Percentiles rank a stretch among this genome's conserved stretches.
Conservation (phyloP, 2,113 vertebrate species). For the Cyprinodon variegatus region DNA sequence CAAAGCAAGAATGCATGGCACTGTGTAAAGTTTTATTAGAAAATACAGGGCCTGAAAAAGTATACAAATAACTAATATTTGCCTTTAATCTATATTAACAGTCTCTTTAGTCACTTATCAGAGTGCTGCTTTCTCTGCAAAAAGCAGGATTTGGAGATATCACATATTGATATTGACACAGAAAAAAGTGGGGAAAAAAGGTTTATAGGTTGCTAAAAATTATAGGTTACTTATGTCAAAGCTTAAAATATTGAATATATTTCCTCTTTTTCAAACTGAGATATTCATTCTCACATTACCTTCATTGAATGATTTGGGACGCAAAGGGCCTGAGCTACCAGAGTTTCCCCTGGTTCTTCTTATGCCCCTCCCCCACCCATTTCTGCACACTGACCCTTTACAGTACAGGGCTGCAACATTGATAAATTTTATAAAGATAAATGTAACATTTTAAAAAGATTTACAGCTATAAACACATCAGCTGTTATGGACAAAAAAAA, state of each 20-base stretch:
- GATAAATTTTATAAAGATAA: too few species aligned
- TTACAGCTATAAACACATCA: too few species aligned
- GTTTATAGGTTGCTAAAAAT: not conserved
- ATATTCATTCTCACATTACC: not conserved
- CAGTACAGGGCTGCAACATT: too few species aligned
- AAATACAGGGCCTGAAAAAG: not conserved
- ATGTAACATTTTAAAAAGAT: too few species aligned
- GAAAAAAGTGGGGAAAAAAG: not conserved
- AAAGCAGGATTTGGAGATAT: not conserved
- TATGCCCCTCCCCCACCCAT: too few species aligned
- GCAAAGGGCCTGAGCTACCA: too few species aligned
- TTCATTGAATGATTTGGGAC: too few species aligned
- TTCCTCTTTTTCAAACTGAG: not conserved
- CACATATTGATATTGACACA: not conserved
- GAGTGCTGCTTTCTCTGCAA: too few species aligned
- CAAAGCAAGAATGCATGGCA: not conserved
- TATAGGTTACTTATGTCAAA: too few species aligned
- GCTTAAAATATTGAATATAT: not conserved
- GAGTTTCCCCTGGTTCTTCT: not conserved
- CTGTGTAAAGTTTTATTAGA: not conserved
- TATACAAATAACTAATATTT: not conserved
- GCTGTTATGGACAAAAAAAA: too few species aligned
- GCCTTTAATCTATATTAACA: not conserved
- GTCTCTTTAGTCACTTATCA: not conserved
- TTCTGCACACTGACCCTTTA: too few species aligned